A percentile compares a stretch with the other conserved stretches of the same genome.
Conservation (phyloP, 1,140 invertebrate genomes). For the Oreohelix idahoensis region DNA sequence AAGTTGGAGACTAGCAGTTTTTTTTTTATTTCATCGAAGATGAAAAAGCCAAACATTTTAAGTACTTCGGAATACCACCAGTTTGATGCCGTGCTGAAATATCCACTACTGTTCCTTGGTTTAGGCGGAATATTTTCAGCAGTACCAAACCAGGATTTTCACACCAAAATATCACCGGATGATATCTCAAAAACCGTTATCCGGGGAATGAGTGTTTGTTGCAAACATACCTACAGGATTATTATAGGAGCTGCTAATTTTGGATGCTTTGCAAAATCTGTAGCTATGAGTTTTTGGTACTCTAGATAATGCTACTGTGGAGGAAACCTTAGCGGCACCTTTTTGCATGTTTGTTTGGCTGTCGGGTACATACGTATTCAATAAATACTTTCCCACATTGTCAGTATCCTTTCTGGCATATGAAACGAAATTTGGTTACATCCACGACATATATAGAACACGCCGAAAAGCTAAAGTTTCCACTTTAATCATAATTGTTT, state of each 20-base stretch:
- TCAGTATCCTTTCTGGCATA: background rate
- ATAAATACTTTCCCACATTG: background rate
- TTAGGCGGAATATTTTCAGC: background rate
- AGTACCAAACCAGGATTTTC: background rate
- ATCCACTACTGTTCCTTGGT: background rate
- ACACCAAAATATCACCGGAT: background rate
- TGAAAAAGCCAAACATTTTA: background rate
- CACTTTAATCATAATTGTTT: background rate
- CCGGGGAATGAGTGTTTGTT: background rate
- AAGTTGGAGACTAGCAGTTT: no score
- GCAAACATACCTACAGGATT: background rate
- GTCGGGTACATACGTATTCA: background rate
- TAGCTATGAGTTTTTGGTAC: background rate
- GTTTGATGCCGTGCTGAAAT: background rate
- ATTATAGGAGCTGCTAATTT: background rate
- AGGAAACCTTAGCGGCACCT: background rate
- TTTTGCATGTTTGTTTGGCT: background rate
- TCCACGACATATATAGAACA: background rate
- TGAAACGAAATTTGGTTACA: background rate
- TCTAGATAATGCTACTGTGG: background rate
- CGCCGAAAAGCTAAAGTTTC: background rate
- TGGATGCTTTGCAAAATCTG: background rate
- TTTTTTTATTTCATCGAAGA: no score
- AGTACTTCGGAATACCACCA: background rate
- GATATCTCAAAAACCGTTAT: background rate